Evolutionary conservation across 2,797 vertebrate genomes (phyloP).

Genomic region (Sparidentex hasta): DNA sequence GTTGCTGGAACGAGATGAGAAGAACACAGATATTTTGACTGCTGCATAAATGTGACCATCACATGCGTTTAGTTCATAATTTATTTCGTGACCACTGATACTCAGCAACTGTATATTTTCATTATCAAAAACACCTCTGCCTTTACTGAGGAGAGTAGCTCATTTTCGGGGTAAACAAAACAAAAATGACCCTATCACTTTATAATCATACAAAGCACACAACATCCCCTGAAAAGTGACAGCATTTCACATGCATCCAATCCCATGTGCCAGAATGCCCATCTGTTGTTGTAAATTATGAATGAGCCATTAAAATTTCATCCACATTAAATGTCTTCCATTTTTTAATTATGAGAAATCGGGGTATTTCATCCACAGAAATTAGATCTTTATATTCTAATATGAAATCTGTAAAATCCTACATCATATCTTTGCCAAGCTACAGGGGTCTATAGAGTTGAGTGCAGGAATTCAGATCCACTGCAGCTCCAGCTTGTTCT

Average conservation of each 20-base stretch:
- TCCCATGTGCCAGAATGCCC: slow-evolving; percentile 80
- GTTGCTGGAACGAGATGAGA: background rate
- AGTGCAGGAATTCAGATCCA: slow-evolving; percentile 60
- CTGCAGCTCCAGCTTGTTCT: slow-evolving; percentile 56
- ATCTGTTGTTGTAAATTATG: slow-evolving; percentile 93
- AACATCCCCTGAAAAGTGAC: slow-evolving; percentile 63
- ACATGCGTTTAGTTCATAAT: slow-evolving; percentile 2
- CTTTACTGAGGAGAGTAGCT: slow-evolving; percentile 33
- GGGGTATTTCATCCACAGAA: slow-evolving; percentile 76
- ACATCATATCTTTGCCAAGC: slow-evolving; percentile 17
- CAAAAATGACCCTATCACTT: slow-evolving; percentile 65
- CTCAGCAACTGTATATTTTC: slow-evolving; percentile 32
- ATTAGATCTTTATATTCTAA: slow-evolving; percentile 68
- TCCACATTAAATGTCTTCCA: slow-evolving; percentile 88
- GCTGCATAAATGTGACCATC: slow-evolving; percentile 9
- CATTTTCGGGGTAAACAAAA: slow-evolving; percentile 64
- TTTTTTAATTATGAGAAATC: slow-evolving; percentile 89
- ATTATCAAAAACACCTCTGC: slow-evolving; percentile 10
- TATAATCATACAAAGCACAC: slow-evolving; percentile 74
- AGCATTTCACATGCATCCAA: slow-evolving; percentile 64
- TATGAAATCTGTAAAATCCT: slow-evolving; percentile 42
- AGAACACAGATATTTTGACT: slow-evolving; percentile 6
- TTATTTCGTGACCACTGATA: slow-evolving; percentile 29
- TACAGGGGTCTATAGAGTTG: slow-evolving; percentile 2
- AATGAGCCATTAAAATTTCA: slow-evolving; percentile 90